Conservation (phyloP, 2,113 vertebrate genomes). For the Platichthys flesus region DNA sequence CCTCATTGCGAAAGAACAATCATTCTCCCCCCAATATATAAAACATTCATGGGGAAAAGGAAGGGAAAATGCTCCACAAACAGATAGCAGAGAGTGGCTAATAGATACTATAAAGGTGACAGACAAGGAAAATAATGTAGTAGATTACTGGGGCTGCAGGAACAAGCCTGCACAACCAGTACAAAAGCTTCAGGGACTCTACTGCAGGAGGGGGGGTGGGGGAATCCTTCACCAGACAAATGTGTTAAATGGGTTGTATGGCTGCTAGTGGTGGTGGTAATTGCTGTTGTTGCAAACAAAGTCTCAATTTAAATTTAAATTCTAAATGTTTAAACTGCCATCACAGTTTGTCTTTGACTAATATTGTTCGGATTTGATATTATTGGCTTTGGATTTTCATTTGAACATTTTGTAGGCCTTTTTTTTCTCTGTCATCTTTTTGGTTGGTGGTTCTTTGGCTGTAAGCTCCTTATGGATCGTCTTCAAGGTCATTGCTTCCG, state of each 20-base stretch:
- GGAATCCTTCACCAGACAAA: constrained; percentile 61
- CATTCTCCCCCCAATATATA: constrained; percentile 93
- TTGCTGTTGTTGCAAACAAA: constrained; percentile 67
- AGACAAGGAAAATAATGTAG: constrained; percentile 84
- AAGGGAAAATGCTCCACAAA: constrained; percentile 83
- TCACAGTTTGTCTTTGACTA: background rate
- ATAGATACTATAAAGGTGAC: constrained; percentile 82
- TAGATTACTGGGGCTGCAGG: constrained; percentile 74
- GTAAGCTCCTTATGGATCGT: background rate
- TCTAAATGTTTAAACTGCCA: constrained; percentile 24
- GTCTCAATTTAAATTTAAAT: constrained; percentile 49
- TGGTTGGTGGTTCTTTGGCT: constrained; percentile 8
- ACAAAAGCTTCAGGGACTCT: constrained; percentile 70
- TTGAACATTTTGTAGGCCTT: background rate
- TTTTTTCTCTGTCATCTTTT: background rate
- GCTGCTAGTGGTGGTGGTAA: constrained; percentile 68
- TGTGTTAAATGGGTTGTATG: constrained; percentile 73
- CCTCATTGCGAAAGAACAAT: constrained; percentile 91
- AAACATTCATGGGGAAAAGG: constrained; percentile 88
- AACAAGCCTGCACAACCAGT: constrained; percentile 66
- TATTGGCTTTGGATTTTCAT: background rate
- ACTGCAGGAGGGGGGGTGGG: constrained; percentile 12
- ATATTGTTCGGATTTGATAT: constrained; percentile 9
- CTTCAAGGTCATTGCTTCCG: background rate
- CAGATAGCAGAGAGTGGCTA: constrained; percentile 82